phyloP scores from a whole-genome alignment of 35 echinoderm and acorn worm genomes.

The Holothuria glaberrima region DNA sequence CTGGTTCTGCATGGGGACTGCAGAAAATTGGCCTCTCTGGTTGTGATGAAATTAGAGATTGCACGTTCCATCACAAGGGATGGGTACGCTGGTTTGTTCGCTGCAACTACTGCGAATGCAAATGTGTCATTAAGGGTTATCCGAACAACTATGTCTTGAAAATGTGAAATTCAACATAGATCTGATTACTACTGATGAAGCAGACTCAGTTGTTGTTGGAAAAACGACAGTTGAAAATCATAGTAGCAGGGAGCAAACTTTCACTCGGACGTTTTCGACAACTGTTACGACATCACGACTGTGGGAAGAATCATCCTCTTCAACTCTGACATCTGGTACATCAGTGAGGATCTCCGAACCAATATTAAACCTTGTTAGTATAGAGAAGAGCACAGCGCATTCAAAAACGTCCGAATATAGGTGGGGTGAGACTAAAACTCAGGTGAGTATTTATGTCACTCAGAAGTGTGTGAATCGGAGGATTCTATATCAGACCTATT shows the following conservation, averaged over 20 bases:
- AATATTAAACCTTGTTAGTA: not conserved
- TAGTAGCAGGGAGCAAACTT: not conserved
- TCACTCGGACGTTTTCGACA: not conserved
- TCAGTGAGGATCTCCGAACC: not conserved
- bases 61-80: not conserved
- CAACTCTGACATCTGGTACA: not conserved
- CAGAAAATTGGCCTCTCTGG: not conserved
- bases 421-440: not conserved
- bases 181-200: not conserved
- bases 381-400: not conserved
- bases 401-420: not conserved
- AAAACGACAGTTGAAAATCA: not conserved
- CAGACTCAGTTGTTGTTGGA: not conserved
- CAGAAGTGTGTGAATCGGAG: too few relatives aligned
- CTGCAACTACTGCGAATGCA: conserved; percentile 15
- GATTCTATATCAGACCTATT: too few relatives aligned
- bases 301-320: not conserved
- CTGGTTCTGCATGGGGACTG: not conserved
- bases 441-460: not conserved
- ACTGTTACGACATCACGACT: not conserved
- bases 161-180: not conserved
- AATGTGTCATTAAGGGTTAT: not conserved
- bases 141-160: not conserved
- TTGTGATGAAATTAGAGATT: not conserved
- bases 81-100: not conserved